A percentile compares a stretch with the other conserved stretches of the same genome.
Conservation (phyloP, 2,113 vertebrate genomes). For the Agelaius phoeniceus region DNA sequence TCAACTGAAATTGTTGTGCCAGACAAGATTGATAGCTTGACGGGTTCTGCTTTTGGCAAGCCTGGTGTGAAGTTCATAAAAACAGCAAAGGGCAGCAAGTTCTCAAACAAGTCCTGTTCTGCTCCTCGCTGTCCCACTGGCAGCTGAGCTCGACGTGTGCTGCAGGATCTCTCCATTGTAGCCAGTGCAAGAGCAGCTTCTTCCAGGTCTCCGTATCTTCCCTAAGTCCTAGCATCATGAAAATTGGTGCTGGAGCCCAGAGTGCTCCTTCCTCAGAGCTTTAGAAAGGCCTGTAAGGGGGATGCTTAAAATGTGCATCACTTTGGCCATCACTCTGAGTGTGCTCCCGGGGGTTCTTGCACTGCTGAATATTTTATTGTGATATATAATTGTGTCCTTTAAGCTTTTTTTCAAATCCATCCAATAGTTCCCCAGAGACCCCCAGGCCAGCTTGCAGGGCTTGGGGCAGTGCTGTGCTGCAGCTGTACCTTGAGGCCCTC, state of each 20-base stretch:
- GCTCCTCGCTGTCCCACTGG: background rate
- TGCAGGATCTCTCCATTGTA: background rate
- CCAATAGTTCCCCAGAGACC: rapidly evolving
- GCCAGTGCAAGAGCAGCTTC: background rate
- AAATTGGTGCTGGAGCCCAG: background rate
- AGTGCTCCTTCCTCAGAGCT: background rate
- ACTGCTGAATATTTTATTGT: background rate
- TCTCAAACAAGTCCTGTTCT: background rate
- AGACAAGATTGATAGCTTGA: background rate
- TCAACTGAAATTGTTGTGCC: background rate
- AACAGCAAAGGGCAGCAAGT: background rate
- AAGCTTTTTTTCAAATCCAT: background rate
- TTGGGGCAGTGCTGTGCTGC: background rate
- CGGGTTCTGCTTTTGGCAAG: background rate
- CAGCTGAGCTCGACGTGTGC: rapidly evolving
- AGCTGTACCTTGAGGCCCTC: background rate
- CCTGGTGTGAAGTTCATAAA: background rate
- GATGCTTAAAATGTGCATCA: background rate
- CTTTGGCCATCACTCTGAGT: rapidly evolving
- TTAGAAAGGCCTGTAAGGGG: background rate
- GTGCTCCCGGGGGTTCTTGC: background rate
- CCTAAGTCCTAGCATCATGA: background rate
- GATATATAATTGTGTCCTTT: background rate
- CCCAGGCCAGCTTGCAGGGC: too few species aligned
- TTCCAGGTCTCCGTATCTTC: background rate